Base-by-base conservation (phyloP, 1,140 invertebrate species). In the Zaprionus ornatus region DNA sequence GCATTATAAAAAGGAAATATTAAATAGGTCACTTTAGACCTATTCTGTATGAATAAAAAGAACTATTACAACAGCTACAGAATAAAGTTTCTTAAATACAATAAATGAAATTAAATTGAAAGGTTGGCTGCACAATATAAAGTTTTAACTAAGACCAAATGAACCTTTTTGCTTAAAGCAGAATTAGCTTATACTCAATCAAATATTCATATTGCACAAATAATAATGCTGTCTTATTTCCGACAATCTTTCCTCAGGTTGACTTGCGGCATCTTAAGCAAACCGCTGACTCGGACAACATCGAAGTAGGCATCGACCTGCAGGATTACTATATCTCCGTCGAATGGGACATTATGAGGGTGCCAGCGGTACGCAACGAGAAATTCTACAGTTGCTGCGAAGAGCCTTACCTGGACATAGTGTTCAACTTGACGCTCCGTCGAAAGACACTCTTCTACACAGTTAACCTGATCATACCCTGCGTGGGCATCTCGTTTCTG, bases 381-480 rank as follows among this genome's bases (percentile, higher is more conserved):
- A 97, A 97, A 91, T 98, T 97, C 93, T 98, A 98, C 94, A 96
- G 95, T 82, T 98, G 97, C 93, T 98, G 97, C 93, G 96, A 97
- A 91, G 97, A 98, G 93, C 97, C 97, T 27, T 99, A 98, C 92
- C 96, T 97, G 56, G 97, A 99, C 93, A 99, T 99, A 88, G 98
- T 98, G 74, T 99, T 99, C 94, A 98, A 99, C 93, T 97, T 99
- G 79, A 99, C 98, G 32, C 94, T 99, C 63, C 95, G 99, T 69
- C 95, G 99, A 79, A 99, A 99, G 93, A 99, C 98, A 25, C 95
- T 99, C 23, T 99, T 99, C 94, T 99, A 99, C 94, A 98, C 98
- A 21, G 97, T 99, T 82, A 99, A 99, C 93, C 94, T 99, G 67
- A 99, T 99, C 84, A 98, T 99, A 83, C 98, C 98, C 25, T 99